Evolutionary conservation across 2,888 invertebrate species (phyloP).

Genomic region (Luperina nickerlii): DNA sequence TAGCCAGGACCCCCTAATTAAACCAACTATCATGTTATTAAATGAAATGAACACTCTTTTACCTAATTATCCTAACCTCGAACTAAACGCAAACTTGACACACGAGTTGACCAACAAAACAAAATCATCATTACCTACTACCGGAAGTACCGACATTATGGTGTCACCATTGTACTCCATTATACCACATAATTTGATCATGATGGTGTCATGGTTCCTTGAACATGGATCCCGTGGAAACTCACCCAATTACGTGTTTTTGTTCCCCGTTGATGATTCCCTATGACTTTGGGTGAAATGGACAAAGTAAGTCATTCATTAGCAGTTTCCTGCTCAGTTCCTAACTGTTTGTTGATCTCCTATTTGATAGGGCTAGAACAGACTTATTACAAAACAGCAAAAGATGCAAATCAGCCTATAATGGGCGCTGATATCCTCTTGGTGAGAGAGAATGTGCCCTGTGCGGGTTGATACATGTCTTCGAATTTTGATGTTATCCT

Average conservation of each 20-base stretch:
- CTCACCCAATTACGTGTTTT: conserved; percentile 7
- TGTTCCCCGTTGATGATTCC: neutral
- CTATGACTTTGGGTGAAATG: neutral
- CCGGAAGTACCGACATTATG: conserved; percentile 52
- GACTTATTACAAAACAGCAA: neutral
- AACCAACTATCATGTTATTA: neutral
- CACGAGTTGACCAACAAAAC: conserved; percentile 50
- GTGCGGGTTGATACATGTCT: too few species aligned
- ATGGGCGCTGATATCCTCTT: neutral
- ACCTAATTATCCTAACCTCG: conserved; percentile 16
- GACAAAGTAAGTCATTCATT: neutral
- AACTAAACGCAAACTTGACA: conserved; percentile 34
- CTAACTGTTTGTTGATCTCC: neutral
- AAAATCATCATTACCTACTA: conserved; percentile 49
- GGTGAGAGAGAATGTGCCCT: too few species aligned
- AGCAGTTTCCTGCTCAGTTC: neutral
- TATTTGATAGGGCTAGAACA: neutral
- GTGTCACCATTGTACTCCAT: conserved; percentile 52
- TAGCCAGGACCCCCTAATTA: too few species aligned
- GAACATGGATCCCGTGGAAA: conserved; percentile 37
- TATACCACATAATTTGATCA: conserved; percentile 48
- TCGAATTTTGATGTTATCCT: too few species aligned
- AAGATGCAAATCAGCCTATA: neutral
- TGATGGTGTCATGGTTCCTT: conserved; percentile 47
- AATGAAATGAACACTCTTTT: conserved; percentile 8